These are phyloP conservation scores for Apogon hyalosoma DNA, from an alignment of 2,797 vertebrate genomes.

Conservation along the genomic window DNA sequence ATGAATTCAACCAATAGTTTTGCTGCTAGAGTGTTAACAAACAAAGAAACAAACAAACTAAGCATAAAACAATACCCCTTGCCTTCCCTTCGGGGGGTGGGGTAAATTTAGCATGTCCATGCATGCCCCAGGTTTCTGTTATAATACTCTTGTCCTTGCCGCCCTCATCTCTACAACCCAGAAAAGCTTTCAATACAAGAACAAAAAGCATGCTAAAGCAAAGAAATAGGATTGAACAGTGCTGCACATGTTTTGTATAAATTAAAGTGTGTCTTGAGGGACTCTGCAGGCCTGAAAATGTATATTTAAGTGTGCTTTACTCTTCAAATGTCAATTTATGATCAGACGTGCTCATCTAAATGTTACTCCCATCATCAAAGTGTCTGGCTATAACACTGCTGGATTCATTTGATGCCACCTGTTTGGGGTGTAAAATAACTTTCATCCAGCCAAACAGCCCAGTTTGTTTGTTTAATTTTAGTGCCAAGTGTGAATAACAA, in stretches of 20 bases:
- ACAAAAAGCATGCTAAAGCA: slow-evolving; percentile 1
- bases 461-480: slow-evolving; percentile 24
- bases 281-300: not conserved
- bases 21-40: too few species aligned
- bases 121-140: slow-evolving; percentile 1
- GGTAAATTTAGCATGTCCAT: too few species aligned
- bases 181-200: slow-evolving; percentile 6
- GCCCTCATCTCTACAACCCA: slow-evolving; percentile 4
- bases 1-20: too few species aligned
- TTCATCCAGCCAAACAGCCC: slow-evolving; percentile 2
- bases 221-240: not conserved
- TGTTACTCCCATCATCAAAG: not conserved
- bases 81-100: too few species aligned
- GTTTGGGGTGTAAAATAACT: slow-evolving; percentile 17
- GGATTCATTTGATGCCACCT: slow-evolving; percentile 16
- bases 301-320: not conserved
- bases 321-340: not conserved
- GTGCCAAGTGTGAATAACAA: slow-evolving; percentile 6
- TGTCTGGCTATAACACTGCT: slow-evolving; percentile 1
- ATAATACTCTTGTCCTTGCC: not conserved
- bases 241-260: not conserved
- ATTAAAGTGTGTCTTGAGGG: not conserved
- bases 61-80: too few species aligned
- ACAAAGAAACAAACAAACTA: too few species aligned
- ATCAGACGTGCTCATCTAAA: not conserved